Conservation (phyloP, 2,888 invertebrate genomes). For the Rhodophaea formosa region DNA sequence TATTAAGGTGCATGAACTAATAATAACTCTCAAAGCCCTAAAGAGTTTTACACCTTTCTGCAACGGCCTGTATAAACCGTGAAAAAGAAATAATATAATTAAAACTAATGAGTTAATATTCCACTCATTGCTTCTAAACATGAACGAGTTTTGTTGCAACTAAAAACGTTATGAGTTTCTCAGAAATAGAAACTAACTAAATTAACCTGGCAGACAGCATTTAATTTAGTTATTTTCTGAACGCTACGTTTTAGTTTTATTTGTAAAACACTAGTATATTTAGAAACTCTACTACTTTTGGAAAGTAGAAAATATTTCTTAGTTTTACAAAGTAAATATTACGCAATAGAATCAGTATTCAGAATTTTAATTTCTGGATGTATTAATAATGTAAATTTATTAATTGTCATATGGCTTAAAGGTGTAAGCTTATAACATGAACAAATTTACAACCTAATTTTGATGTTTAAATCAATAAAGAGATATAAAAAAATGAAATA, state of each 20-base stretch:
- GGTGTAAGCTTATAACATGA: no score
- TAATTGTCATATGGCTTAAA: no score
- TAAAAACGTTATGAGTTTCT: background rate
- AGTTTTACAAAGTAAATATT: no score
- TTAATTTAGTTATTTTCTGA: background rate
- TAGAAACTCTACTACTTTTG: no score
- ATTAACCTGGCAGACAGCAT: background rate
- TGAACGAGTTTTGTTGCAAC: background rate
- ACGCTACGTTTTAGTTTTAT: background rate
- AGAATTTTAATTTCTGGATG: no score
- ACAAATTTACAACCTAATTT: no score
- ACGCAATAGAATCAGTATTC: no score
- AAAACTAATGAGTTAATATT: background rate
- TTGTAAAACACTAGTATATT: background rate
- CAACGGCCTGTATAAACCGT: background rate
- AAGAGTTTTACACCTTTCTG: background rate
- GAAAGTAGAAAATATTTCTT: no score
- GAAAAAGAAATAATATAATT: background rate
- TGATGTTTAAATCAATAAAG: no score
- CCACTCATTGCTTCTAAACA: background rate
- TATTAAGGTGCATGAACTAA: background rate
- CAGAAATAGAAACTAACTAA: background rate
- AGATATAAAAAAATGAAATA: no score
- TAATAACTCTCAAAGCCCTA: background rate
- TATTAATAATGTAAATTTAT: no score